Base-by-base conservation (phyloP, 2,797 vertebrate genomes). In the Pseudochirops corinnae region DNA sequence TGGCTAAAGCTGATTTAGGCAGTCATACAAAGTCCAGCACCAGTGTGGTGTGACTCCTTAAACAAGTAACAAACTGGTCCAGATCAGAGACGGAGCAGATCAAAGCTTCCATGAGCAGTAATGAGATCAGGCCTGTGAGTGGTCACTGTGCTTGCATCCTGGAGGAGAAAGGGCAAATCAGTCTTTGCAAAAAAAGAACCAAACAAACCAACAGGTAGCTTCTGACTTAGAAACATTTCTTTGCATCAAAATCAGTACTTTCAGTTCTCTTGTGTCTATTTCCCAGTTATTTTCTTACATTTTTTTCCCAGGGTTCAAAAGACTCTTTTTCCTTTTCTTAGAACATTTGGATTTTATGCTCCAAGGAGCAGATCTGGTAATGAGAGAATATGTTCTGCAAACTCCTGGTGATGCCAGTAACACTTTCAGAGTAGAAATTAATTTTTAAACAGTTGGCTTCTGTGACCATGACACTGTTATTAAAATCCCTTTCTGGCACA, bases 391-490 rank as follows among this genome's bases (percentile, higher is more conserved):
- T 97, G 95, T 94, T 98, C 97, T 97, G 94, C 94, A 96, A 94
- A 95, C 93, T 98, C 91, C 92, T 96, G 97, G 97, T 98, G 95
- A 94, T 98, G 94, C 94, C 92, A 97, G 87, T 93, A 97, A 98
- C 67, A 93, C 96, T 96, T 98, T 98, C 91, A 97, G 98, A 98
- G 56, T 96, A 96, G 96, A 98, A 97, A 98, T 98, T 98, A 98
- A 98, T 98, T 98, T 98, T 98, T 98, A 98, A 98, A 98, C 93
- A 98, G 92, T 82, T 96, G 93, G 74, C 56, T 98, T 98, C 97
- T 98, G 96, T 98, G 97, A 98, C 97, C 92, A 96, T 93, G 96
- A 90, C 92, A 96, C 93, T 97, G 62, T 96, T 98, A 95, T 98
- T 98, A 98, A 98, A 98, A 92, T 98, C 90, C 91, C 52, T 94